Evolutionary conservation across 2,888 invertebrate species (phyloP).

Genomic region (Podotricha telesiphe): DNA sequence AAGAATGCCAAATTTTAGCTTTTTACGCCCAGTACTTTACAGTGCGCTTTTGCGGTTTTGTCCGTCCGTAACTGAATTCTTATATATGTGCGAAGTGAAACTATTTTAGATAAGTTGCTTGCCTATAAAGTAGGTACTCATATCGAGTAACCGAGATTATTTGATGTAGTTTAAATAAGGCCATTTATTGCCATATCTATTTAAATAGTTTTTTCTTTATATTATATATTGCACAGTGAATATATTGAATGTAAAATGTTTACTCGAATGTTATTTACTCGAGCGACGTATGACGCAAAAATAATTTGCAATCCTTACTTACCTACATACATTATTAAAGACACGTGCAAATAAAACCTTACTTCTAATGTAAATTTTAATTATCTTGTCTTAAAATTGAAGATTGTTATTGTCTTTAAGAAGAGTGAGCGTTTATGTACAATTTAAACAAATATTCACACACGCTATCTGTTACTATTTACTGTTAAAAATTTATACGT

Average conservation of each 20-base stretch:
- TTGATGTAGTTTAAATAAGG: no score
- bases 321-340: conserved; percentile 14
- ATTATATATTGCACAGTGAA: neutral
- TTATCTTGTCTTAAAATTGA: conserved; percentile 28
- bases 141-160: neutral
- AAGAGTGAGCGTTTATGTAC: conserved; percentile 5
- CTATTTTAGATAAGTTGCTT: no score
- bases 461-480: conserved; percentile 22
- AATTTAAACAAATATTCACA: conserved; percentile 14
- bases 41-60: no score
- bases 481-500: neutral
- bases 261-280: conserved; percentile 46
- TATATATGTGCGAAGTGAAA: no score
- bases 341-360: conserved; percentile 39
- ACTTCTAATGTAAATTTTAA: conserved; percentile 34
- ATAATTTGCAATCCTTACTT: conserved; percentile 42
- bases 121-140: neutral
- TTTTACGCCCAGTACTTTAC: no score
- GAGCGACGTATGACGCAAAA: conserved; percentile 53
- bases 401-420: conserved; percentile 24
- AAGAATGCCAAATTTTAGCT: no score
- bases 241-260: conserved; percentile 23
- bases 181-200: neutral
- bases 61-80: no score
- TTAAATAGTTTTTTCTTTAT: conserved; percentile 1